Evolutionary conservation across 2,797 vertebrate species (phyloP), one percentile per base, ranked within the genome.

Genomic region (Gallinago stenura): DNA sequence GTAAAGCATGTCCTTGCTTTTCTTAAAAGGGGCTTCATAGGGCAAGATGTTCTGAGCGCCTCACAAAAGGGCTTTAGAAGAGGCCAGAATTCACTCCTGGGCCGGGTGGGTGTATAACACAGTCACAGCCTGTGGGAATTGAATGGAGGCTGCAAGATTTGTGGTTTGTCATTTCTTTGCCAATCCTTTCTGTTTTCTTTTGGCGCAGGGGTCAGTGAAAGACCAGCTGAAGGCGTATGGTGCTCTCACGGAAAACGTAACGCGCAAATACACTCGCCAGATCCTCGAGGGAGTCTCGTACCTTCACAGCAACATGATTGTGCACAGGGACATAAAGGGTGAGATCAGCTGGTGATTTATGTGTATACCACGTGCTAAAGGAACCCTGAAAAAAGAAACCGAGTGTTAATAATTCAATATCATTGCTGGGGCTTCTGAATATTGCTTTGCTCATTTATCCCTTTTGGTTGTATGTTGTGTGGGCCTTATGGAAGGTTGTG

Each of bases 241-340:
- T 10, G 99, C 99, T 5, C 98, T 99, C 86, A 99, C 99, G 0
- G 99, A 99, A 97, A 99, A 99, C 1, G 99, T 99, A 75, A 99
- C 99, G 26, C 98, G 99, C 39, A 99, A 99, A 94, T 99, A 99
- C 91, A 99, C 99, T 0, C 98, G 99, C 86, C 99, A 99, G 98
- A 99, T 99, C 96, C 98, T 99, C 61, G 99, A 99, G 97, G 99
- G 99, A 71, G 98, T 99, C 98, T 99, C 99, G 4, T 99, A 99
- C 94, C 98, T 99, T 75, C 99, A 99, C 97, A 99, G 99, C 98
- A 99, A 99, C 98, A 99, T 99, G 99, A 99, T 99, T n/a, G 99
- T 99, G 94, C 99, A 99, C 98, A 98, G 99, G 91, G 99, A 99
- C 98, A 99, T 99, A 94, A 99, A 99, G 98, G 99, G 99, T 99